Conservation (phyloP, 2,113 vertebrate genomes). For the Platichthys flesus region DNA sequence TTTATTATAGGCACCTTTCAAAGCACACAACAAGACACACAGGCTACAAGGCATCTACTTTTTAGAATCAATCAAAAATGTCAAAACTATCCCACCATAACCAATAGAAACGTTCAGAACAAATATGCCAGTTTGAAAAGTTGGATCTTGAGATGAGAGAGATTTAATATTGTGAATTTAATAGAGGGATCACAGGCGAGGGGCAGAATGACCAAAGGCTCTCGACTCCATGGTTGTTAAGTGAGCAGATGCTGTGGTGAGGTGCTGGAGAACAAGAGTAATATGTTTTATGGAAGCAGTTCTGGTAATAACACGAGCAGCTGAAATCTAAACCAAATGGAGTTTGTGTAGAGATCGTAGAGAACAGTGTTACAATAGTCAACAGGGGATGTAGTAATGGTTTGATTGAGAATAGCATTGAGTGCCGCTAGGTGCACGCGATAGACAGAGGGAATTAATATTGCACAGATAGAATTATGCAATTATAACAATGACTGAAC, state of each 20-base stretch:
- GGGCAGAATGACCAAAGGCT: background rate
- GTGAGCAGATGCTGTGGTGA: constrained; percentile 5
- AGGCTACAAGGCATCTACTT: background rate
- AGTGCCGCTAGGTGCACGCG: background rate
- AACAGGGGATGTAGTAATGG: background rate
- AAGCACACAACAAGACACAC: no score
- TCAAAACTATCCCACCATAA: background rate
- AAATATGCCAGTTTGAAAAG: background rate
- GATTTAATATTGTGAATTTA: background rate
- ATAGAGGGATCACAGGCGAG: background rate
- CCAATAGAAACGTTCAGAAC: no score
- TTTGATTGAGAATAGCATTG: background rate
- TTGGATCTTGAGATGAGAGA: background rate
- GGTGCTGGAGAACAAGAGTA: background rate
- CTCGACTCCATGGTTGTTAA: background rate
- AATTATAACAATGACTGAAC: no score
- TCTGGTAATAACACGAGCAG: background rate
- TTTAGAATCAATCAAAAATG: background rate
- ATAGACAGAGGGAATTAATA: background rate
- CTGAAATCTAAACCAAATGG: background rate
- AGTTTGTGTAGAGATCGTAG: background rate
- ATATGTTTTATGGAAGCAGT: background rate
- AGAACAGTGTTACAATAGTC: background rate
- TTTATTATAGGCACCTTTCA: no score
- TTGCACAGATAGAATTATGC: background rate